These are phyloP conservation scores for Orthonevra nobilis DNA, from an alignment of 2,888 invertebrate species.

Conservation along the genomic window DNA sequence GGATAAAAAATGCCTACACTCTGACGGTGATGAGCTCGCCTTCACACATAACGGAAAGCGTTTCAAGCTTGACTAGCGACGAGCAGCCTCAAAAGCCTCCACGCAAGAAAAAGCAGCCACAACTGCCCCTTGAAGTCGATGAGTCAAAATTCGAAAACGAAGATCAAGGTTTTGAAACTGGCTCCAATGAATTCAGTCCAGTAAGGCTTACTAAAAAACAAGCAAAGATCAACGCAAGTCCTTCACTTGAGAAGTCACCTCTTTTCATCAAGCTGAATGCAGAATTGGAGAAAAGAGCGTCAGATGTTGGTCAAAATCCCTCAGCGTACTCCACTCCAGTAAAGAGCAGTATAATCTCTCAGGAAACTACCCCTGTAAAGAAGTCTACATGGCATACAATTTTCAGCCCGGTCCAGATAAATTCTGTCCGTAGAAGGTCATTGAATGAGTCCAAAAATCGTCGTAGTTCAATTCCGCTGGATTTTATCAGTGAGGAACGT, in stretches of 20 bases:
- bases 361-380: conserved; percentile 15
- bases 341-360: conserved; percentile 50
- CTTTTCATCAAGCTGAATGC: conserved; percentile 47
- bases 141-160: conserved; percentile 45
- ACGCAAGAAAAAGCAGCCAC: not conserved
- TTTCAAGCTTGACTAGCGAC: conserved; percentile 8
- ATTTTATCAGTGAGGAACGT: conserved; percentile 77
- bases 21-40: conserved; percentile 76
- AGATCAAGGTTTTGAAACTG: conserved; percentile 78
- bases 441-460: conserved; percentile 71
- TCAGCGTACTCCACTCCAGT: conserved; percentile 75
- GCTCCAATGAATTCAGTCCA: conserved; percentile 75
- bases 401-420: conserved; percentile 45
- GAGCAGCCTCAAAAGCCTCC: conserved; percentile 34
- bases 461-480: conserved; percentile 76
- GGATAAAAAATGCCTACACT: conserved; percentile 76
- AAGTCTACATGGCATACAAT: conserved; percentile 46
- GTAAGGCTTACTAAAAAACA: conserved; percentile 53
- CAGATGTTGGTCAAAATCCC: conserved; percentile 55
- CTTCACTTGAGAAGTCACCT: conserved; percentile 28
- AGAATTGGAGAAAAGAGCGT: conserved; percentile 25
- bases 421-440: conserved; percentile 21
- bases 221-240: not conserved
- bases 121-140: conserved; percentile 13
- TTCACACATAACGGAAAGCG: conserved; percentile 74